Evolutionary conservation across 2,797 vertebrate species (phyloP).

Genomic region (Chromobotia macracanthus): DNA sequence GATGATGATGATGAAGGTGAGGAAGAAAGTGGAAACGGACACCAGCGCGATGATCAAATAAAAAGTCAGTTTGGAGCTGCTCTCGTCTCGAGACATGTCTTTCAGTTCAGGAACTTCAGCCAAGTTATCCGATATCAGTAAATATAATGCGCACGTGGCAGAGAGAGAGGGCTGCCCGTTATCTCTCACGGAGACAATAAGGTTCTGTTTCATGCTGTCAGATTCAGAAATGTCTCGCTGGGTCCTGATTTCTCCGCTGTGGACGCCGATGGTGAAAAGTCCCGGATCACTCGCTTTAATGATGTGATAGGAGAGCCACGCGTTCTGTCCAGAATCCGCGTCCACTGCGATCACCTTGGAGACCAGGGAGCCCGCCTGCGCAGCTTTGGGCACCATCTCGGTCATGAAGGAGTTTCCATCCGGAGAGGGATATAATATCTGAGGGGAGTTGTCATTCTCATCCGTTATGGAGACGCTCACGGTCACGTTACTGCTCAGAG

Average conservation of each 20-base stretch:
- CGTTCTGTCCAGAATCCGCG: conserved; percentile 71
- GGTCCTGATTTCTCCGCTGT: conserved; percentile 70
- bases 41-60: conserved; percentile 68
- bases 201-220: conserved; percentile 67
- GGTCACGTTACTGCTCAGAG: conserved; percentile 56
- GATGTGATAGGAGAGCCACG: conserved; percentile 67
- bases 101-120: conserved; percentile 55
- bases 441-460: conserved; percentile 70
- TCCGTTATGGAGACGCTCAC: conserved; percentile 67
- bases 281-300: conserved; percentile 74
- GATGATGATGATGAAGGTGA: conserved; percentile 54
- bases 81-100: conserved; percentile 53
- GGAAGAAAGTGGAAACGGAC: conserved; percentile 77
- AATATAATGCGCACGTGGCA: conserved; percentile 53
- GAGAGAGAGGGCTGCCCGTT: conserved; percentile 70
- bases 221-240: conserved; percentile 61
- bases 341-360: conserved; percentile 72
- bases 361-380: conserved; percentile 66
- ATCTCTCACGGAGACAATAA: conserved; percentile 67
- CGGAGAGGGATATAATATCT: conserved; percentile 69
- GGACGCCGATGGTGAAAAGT: conserved; percentile 67
- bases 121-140: conserved; percentile 60
- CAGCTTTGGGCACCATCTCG: conserved; percentile 65
- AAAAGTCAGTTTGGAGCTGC: conserved; percentile 59
- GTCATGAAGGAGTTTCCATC: conserved; percentile 62